phyloP scores from a whole-genome alignment of 2,113 vertebrate species.

The Entomyzon cyanotis region DNA sequence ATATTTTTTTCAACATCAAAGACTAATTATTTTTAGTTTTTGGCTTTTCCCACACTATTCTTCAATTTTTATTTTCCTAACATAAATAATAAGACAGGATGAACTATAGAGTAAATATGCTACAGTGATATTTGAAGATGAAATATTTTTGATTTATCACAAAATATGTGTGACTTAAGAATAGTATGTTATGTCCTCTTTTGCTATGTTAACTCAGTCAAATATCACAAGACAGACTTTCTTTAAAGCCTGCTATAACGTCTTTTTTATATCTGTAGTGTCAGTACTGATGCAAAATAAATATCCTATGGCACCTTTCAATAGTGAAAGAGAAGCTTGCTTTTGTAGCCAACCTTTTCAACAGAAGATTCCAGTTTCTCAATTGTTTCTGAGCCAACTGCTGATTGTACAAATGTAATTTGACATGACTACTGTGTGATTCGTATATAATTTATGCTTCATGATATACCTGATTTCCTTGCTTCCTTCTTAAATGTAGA shows the following conservation, averaged over 20 bases:
- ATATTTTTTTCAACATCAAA: background rate
- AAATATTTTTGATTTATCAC: background rate
- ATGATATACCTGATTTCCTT: background rate
- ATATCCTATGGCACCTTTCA: background rate
- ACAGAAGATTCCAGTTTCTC: background rate
- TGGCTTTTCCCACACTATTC: background rate
- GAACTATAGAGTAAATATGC: background rate
- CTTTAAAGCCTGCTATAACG: background rate
- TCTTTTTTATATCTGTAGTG: background rate
- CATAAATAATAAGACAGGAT: background rate
- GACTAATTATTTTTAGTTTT: background rate
- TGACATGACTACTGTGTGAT: background rate
- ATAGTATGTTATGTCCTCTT: background rate
- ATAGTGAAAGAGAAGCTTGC: background rate
- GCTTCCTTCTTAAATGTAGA: background rate
- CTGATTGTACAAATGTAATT: background rate
- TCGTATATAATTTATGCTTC: background rate
- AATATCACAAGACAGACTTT: background rate
- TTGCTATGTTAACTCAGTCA: background rate
- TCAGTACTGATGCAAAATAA: background rate
- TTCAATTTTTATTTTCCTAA: background rate
- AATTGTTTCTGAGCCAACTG: background rate
- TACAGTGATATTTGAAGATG: background rate
- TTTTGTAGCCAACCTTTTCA: background rate
- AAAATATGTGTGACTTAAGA: background rate